Evolutionary conservation across 1,140 invertebrate genomes (phyloP), one percentile per base, ranked within the genome.

Genomic region (Bombus vancouverensis): DNA sequence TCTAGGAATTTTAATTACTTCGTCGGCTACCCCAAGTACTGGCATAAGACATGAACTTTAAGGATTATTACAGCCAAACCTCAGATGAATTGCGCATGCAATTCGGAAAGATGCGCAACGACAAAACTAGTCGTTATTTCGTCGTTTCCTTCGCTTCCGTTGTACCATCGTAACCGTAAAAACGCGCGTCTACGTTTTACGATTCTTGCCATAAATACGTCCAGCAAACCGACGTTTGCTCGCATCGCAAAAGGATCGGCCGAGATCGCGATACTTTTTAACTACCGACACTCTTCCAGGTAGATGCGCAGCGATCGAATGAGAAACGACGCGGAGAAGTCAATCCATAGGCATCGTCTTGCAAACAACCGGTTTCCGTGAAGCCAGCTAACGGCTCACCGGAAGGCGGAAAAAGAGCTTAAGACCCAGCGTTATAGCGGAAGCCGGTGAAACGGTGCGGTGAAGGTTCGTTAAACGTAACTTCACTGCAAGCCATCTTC

Each of bases 381-480:
- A 70, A 57, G 9, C 77, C 12, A 32, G 37, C 44, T 37, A 44
- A 13, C 65, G 25, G 32, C 32, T 68, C 25, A 28, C 28, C n/a
- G 75, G 34, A 79, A 79, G 22, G 34, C 65, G 82, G 66, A 71
- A 70, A 70, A 77, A 70, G 44, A 57, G 66, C 65, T 83, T 34
- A 78, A 75, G 37, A 73, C 53, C n/a, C 5, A 13, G n/a, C 81
- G 59, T 82, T 82, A 82, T 37, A 75, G 32, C 81, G 82, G 74
- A 79, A 79, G 75, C 66, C 37, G 32, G 65, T 32, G 65, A 84
- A 84, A 84, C 76, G 82, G 66, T 4, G 65, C 34, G 62, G 81
- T 18, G 57, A 84, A 71, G 82, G 82, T 79, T 84, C 82, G 82
- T 84, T 84, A 84, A 84, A 84, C 53, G 82, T 53, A 53, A 71